Evolutionary conservation across 2,113 vertebrate genomes (phyloP), one percentile per base, ranked within the genome.

Genomic region (Pogona vitticeps): DNA sequence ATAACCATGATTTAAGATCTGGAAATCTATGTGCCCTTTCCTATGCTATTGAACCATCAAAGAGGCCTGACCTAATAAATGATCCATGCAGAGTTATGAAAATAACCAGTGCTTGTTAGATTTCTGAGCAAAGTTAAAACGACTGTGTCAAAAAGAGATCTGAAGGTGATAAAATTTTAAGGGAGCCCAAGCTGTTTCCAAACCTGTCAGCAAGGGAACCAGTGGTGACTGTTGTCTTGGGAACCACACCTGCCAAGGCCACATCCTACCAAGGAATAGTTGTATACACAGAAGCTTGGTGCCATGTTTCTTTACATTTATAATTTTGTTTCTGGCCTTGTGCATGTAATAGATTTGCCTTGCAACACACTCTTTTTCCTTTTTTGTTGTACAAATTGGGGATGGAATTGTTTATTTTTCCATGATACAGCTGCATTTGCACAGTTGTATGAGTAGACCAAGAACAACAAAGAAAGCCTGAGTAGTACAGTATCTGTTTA

Each of bases 1-100:
- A 75, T 65, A 76, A 56, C 85, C 76, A 70, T 87, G 79, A 87
- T 87, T 87, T 87, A 87, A 87, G 59, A 82, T 76, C 85, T 87
- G 85, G 76, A 82, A 87, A 82, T 87, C 79, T 82, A 82, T 87
- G 58, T 87, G 59, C 79, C 79, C 80, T 82, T 87, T 82, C 71
- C 71, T 67, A 87, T 73, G 67, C 42, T 40, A 75, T 59, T 56
- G 79, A 82, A 82, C 71, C 85, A 87, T 82, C 85, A 76, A 82
- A 82, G n/a, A 82, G 80, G 52, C 18, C 61, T 87, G 61, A 52
- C 59, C 79, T 75, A 87, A 76, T 82, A 87, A 82, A 87, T 67
- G 78, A 76, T 76, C 42, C 85, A 76, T 82, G n/a, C 79, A 68
- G 59, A 13, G 26, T 82, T 82, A 87, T 65, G 79, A 82, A 87